Evolutionary conservation across 2,888 invertebrate species (phyloP).

Genomic region (Yponomeuta plumbellus): DNA sequence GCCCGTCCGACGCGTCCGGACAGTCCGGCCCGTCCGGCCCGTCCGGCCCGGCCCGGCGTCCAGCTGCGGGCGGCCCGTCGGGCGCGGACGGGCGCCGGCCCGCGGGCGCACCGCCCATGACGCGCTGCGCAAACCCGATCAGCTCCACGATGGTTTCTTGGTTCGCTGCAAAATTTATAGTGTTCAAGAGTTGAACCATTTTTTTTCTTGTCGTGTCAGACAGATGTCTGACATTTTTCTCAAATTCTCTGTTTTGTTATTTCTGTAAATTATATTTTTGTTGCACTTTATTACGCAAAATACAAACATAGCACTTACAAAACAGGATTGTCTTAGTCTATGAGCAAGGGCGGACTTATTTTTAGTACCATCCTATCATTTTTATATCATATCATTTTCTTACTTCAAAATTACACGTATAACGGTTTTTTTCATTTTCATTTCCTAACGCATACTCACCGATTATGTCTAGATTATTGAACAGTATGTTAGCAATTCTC

Average conservation of each 20-base stretch:
- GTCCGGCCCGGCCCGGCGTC: neutral
- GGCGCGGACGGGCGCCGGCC: conserved; percentile 25
- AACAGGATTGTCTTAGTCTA: no score
- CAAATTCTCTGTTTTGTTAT: neutral
- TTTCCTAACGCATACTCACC: conserved; percentile 69
- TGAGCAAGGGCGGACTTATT: no score
- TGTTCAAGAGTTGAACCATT: neutral
- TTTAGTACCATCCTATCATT: no score
- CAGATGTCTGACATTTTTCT: no score
- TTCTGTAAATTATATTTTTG: no score
- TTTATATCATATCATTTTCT: no score
- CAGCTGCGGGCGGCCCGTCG: neutral
- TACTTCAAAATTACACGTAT: no score
- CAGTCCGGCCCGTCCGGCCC: no score
- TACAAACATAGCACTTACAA: no score
- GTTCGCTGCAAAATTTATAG: conserved; percentile 81
- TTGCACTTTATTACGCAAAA: no score
- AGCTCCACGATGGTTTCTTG: conserved; percentile 97
- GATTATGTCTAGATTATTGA: conserved; percentile 96
- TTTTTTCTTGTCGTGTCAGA: neutral
- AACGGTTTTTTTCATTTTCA: no score
- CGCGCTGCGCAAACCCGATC: conserved; percentile 89
- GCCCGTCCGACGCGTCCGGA: neutral
- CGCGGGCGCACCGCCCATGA: conserved; percentile 48
- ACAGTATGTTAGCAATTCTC: conserved; percentile 91